Evolutionary conservation across 2,113 vertebrate species (phyloP).

Genomic region (Xiphias gladius): DNA sequence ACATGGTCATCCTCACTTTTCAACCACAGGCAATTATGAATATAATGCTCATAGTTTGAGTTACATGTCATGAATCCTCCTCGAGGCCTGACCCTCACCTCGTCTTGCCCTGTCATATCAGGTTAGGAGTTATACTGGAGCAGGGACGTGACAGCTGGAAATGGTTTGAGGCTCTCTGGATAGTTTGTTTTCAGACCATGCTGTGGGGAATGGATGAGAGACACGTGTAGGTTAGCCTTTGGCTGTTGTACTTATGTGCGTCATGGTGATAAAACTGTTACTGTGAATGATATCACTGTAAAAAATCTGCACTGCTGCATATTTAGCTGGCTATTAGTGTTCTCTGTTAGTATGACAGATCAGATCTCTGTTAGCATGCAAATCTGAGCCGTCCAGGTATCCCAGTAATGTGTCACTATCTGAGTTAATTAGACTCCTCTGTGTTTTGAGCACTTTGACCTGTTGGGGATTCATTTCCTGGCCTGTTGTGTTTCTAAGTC

Average conservation of each 20-base stretch:
- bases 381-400: slow-evolving; percentile 56
- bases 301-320: slow-evolving; percentile 40
- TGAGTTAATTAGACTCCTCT: slow-evolving; percentile 63
- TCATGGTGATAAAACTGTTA: slow-evolving; percentile 52
- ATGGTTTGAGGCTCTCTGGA: slow-evolving; percentile 79
- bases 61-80: slow-evolving; percentile 82
- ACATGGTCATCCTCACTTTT: slow-evolving; percentile 67
- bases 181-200: slow-evolving; percentile 80
- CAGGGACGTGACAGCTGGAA: slow-evolving; percentile 84
- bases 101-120: slow-evolving; percentile 77
- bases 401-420: slow-evolving; percentile 62
- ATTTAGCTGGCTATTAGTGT: slow-evolving; percentile 14
- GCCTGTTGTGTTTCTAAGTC: slow-evolving; percentile 70
- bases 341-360: slow-evolving; percentile 14
- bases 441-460: slow-evolving; percentile 75
- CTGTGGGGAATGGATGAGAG: slow-evolving; percentile 70
- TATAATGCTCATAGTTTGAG: slow-evolving; percentile 79
- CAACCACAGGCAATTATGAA: slow-evolving; percentile 74
- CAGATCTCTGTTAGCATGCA: slow-evolving; percentile 5
- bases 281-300: slow-evolving; percentile 62
- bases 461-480: slow-evolving; percentile 78
- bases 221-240: slow-evolving; percentile 69
- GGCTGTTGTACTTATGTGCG: slow-evolving; percentile 47
- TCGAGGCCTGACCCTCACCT: slow-evolving; percentile 81
- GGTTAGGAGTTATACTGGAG: slow-evolving; percentile 65